Evolutionary conservation across 2,888 invertebrate species (phyloP).

Genomic region (Ectropis crepuscularia): DNA sequence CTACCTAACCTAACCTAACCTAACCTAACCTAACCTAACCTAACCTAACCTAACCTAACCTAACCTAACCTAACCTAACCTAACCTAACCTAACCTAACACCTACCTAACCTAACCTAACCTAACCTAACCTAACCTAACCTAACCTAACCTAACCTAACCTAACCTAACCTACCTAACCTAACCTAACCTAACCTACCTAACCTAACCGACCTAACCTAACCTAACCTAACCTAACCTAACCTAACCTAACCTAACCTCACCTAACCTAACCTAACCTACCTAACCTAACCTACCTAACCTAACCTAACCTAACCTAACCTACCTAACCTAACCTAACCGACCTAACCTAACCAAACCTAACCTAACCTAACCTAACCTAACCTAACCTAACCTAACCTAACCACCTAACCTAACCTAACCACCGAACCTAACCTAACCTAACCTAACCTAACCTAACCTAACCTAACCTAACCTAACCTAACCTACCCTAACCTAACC

Average conservation of each 20-base stretch:
- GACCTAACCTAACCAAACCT: no score
- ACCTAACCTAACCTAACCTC: not conserved
- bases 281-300: not conserved
- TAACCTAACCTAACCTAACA: conserved; percentile 26
- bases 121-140: no score
- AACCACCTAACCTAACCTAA: no score
- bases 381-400: no score
- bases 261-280: conserved; percentile 33
- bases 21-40: conserved; percentile 37
- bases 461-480: no score
- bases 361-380: no score
- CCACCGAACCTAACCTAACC: no score
- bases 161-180: conserved; percentile 12
- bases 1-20: conserved; percentile 30
- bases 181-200: not conserved
- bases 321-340: no score
- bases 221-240: no score
- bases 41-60: conserved; percentile 36
- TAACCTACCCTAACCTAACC: not conserved
- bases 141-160: conserved; percentile 21
- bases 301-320: no score
- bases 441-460: no score
- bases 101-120: not conserved
- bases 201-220: conserved; percentile 19
- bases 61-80: conserved; percentile 39